Base-by-base conservation (phyloP, 2,797 vertebrate genomes). In the Siniperca scherzeri region DNA sequence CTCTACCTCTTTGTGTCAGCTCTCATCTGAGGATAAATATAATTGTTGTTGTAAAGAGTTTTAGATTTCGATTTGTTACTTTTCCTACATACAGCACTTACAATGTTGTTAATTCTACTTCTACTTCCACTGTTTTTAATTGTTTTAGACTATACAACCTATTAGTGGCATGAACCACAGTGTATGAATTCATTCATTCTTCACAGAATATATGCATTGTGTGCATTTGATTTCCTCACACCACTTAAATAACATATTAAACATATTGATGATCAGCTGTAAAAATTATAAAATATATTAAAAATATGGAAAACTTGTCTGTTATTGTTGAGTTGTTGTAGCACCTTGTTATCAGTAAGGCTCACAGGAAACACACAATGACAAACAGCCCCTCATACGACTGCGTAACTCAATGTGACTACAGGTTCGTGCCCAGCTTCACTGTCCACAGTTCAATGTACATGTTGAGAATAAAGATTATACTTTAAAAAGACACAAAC, bases 361-460 rank as follows among this genome's bases (percentile, higher is more conserved):
- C n/a, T 74, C 13, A 82, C 77, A 85, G 83, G 74, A 81, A 85
- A 83, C 46, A 68, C 74, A 75, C 61, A 80, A 1, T 38, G 30
- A 57, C 62, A 72, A 75, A 74, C 44, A 80, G 11, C 1, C 55
- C 33, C 17, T 48, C 27, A 22, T 2, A 22, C 7, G 3, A 22
- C 52, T n/a, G 17, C 44, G 62, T 14, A 79, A 25, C 7, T 62
- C 0, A 33, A 66, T 52, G 25, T 81, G 50, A 27, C 14, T 40
- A 21, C 22, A 46, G 21, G 27, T 52, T 19, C 52, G 33, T 33
- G 22, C n/a, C 56, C 50, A 48, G 56, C 17, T 61, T 48, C 48
- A 62, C 21, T 22, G 36, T 61, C 21, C 60, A 56, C 11, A 50
- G 22, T 52, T 48, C 30, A 52, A 6, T 22, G 25, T 56, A 3